Percentiles rank a stretch among this genome's conserved stretches.
Conservation (phyloP, 2,888 invertebrate genomes). For the Phorcus lineatus region DNA sequence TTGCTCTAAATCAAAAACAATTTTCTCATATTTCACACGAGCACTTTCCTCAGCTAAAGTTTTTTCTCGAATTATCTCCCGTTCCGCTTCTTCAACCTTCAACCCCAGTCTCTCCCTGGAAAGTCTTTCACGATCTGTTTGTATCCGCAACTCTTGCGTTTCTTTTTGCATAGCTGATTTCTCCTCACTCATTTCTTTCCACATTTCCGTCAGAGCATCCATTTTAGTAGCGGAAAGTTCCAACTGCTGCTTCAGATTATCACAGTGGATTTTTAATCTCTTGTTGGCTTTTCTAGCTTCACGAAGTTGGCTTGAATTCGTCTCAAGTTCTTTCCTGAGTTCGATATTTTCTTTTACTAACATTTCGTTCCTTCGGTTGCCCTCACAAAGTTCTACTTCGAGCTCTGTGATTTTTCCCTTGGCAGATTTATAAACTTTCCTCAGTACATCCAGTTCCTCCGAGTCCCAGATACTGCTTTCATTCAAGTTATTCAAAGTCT, state of each 20-base stretch:
- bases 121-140: constrained; percentile 59
- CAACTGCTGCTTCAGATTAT: constrained; percentile 58
- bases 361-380: constrained; percentile 48
- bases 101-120: constrained; percentile 55
- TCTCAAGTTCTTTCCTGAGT: constrained; percentile 47
- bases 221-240: constrained; percentile 54
- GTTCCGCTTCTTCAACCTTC: constrained; percentile 50
- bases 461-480: constrained; percentile 67
- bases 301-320: constrained; percentile 42
- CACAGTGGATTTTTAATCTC: constrained; percentile 63
- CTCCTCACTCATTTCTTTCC: constrained; percentile 59
- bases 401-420: constrained; percentile 62
- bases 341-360: constrained; percentile 48
- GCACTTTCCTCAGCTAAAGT: constrained; percentile 56
- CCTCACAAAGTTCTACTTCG: constrained; percentile 54
- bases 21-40: constrained; percentile 56
- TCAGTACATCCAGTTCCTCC: constrained; percentile 61
- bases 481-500: constrained; percentile 45
- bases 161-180: constrained; percentile 57
- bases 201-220: constrained; percentile 63
- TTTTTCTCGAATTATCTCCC: constrained; percentile 56
- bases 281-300: constrained; percentile 65
- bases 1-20: constrained; percentile 58
- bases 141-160: constrained; percentile 54
- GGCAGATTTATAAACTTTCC: constrained; percentile 64